Evolutionary conservation across 2,113 vertebrate genomes (phyloP), one percentile per base, ranked within the genome.

Genomic region (Blennius ocellaris): DNA sequence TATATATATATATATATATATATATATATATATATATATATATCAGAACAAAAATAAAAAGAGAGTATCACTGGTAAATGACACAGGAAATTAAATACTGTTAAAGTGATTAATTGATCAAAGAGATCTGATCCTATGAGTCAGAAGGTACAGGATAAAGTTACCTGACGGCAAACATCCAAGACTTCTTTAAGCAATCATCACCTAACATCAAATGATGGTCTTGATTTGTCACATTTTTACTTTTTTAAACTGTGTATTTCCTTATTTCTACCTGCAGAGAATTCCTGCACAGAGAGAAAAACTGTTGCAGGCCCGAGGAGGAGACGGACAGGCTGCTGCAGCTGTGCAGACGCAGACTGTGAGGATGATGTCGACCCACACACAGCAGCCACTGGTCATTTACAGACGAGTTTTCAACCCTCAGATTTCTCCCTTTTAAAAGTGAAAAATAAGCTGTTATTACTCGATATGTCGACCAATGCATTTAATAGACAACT

Each of bases 341-440:
- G 62, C 92, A 93, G 76, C 68, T 64, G 38, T 83, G 74, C 55
- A 92, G 76, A 62, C 78, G 57, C 60, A 94, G 81, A 52, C 52
- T 69, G 14, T 3, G 45, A 15, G 84, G 88, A 48, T 66, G 55
- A 36, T 3, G 56, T 41, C 38, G 16, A 12, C 86, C 79, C 71
- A 91, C 61, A 10, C 36, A 73, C 6, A 62, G 51, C 11, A 87
- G 58, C 61, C 80, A 83, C 14, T 41, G 44, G 11, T 91, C 80
- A 6, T 82, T 87, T 57, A 94, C 64, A 17, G 64, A 58, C 0
- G 12, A 47, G 55, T 88, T 86, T 69, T 76, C 69, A 49, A 88
- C 76, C 49, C 49, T 73, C 39, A 91, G 76, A 44, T 81, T n/a
- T 70, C 84, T 89, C 92, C 86, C 92, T 95, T 82, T 7, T 58